These are phyloP conservation scores for Chelon auratus DNA, from an alignment of 2,797 vertebrate genomes.

Conservation along the genomic window DNA sequence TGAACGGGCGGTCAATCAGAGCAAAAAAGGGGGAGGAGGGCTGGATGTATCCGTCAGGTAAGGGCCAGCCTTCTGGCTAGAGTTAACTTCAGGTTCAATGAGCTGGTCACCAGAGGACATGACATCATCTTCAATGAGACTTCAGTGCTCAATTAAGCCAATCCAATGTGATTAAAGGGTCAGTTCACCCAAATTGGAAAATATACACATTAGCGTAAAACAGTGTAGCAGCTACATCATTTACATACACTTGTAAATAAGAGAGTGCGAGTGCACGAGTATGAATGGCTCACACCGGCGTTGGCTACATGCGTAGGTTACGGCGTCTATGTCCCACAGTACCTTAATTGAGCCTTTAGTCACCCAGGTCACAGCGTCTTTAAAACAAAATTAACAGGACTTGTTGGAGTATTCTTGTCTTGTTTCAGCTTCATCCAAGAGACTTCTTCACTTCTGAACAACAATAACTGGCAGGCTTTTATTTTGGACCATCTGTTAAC, in stretches of 20 bases:
- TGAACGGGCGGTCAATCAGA: slow-evolving; percentile 45
- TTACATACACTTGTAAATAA: not conserved
- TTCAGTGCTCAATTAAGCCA: slow-evolving; percentile 40
- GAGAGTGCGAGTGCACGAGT: too few relatives aligned
- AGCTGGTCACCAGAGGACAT: slow-evolving; percentile 32
- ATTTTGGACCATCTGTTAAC: too few relatives aligned
- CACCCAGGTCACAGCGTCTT: too few relatives aligned
- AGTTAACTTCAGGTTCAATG: slow-evolving; percentile 31
- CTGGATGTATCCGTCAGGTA: slow-evolving; percentile 27
- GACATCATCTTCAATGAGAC: slow-evolving; percentile 32
- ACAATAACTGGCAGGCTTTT: too few relatives aligned
- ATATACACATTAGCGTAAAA: not conserved
- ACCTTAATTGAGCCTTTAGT: too few relatives aligned
- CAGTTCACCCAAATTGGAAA: slow-evolving; percentile 18
- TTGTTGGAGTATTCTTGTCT: too few relatives aligned
- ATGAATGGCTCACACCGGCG: too few relatives aligned
- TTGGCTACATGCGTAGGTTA: too few relatives aligned
- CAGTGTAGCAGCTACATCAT: not conserved
- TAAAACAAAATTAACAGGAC: too few relatives aligned
- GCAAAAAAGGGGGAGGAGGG: slow-evolving; percentile 18
- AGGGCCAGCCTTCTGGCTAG: slow-evolving; percentile 3
- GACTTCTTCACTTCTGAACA: too few relatives aligned
- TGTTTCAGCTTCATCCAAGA: too few relatives aligned
- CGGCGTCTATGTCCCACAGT: too few relatives aligned
- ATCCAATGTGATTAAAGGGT: slow-evolving; percentile 24